Evolutionary conservation across 2,888 invertebrate genomes (phyloP).

Genomic region (Clostera curtula): DNA sequence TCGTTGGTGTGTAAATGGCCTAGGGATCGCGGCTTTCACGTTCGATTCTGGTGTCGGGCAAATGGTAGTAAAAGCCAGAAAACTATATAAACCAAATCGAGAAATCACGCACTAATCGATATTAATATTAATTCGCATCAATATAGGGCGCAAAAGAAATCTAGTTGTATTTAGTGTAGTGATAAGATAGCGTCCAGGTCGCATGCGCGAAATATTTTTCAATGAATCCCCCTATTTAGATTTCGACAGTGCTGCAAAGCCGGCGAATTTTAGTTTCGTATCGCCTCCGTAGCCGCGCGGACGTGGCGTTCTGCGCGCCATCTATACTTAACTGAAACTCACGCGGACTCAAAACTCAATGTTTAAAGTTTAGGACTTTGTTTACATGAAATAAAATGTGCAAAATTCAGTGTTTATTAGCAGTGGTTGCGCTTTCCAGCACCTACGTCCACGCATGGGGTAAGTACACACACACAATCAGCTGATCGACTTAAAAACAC

Average conservation of each 20-base stretch:
- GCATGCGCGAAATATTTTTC: constrained; percentile 50
- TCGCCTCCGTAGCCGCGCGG: constrained; percentile 44
- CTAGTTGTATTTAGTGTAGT: constrained; percentile 11
- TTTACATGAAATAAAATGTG: constrained; percentile 67
- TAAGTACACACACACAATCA: constrained; percentile 54
- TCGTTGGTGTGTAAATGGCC: too few relatives aligned
- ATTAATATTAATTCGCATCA: constrained; percentile 4
- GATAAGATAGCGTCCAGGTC: constrained; percentile 34
- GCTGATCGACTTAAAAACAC: constrained; percentile 55
- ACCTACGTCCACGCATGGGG: constrained; percentile 54
- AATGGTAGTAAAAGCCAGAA: too few relatives aligned
- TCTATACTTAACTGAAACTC: constrained; percentile 56
- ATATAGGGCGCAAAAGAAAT: constrained; percentile 6
- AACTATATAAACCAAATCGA: too few relatives aligned
- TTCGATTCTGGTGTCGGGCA: too few relatives aligned
- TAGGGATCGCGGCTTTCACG: too few relatives aligned
- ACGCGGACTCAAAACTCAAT: constrained; percentile 40
- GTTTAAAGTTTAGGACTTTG: constrained; percentile 46
- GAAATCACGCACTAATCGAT: too few relatives aligned
- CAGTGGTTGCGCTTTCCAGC: constrained; percentile 38
- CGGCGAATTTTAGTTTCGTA: constrained; percentile 49
- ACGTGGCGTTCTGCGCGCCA: constrained; percentile 46
- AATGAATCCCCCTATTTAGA: constrained; percentile 53
- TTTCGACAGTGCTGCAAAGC: constrained; percentile 35
- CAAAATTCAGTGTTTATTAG: constrained; percentile 45